A percentile compares a stretch with the other conserved stretches of the same genome.
Conservation (phyloP, 2,113 vertebrate genomes). For the Pseudolaguvia tuberculata region DNA sequence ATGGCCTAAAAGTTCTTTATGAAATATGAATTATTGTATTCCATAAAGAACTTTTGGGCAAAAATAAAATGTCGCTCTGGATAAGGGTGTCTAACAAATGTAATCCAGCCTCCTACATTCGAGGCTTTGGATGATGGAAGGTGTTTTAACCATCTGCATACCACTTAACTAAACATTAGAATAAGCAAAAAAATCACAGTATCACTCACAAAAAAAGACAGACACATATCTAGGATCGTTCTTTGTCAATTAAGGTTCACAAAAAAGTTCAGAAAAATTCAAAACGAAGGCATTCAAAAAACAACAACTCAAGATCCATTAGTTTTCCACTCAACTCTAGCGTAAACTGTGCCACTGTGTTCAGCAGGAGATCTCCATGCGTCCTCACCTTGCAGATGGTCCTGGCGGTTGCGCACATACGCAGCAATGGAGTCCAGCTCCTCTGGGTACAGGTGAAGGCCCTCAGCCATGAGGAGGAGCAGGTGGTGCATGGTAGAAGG, state of each 20-base stretch:
- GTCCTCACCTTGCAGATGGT: conserved; percentile 63
- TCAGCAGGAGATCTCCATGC: conserved; percentile 16
- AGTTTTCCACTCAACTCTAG: neutral
- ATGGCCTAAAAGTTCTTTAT: too few relatives aligned
- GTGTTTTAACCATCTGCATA: too few relatives aligned
- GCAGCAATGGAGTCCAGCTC: conserved; percentile 64
- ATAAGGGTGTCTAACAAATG: too few relatives aligned
- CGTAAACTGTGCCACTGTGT: neutral
- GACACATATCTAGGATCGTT: neutral
- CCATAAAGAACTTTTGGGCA: too few relatives aligned
- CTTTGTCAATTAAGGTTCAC: too few relatives aligned
- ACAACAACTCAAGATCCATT: neutral
- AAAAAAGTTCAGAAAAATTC: neutral
- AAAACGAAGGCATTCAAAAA: neutral
- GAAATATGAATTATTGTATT: too few relatives aligned
- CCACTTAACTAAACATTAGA: too few relatives aligned
- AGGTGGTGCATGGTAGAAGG: conserved; percentile 62
- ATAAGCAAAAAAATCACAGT: too few relatives aligned
- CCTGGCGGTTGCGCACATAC: conserved; percentile 62
- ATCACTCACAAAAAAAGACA: too few relatives aligned
- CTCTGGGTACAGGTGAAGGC: conserved; percentile 64
- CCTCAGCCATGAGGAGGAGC: conserved; percentile 66
- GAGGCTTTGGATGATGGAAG: too few relatives aligned
- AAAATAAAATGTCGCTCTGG: too few relatives aligned
- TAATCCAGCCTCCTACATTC: too few relatives aligned